Conservation (phyloP, 2,888 invertebrate species). For the Bembecia ichneumoniformis region DNA sequence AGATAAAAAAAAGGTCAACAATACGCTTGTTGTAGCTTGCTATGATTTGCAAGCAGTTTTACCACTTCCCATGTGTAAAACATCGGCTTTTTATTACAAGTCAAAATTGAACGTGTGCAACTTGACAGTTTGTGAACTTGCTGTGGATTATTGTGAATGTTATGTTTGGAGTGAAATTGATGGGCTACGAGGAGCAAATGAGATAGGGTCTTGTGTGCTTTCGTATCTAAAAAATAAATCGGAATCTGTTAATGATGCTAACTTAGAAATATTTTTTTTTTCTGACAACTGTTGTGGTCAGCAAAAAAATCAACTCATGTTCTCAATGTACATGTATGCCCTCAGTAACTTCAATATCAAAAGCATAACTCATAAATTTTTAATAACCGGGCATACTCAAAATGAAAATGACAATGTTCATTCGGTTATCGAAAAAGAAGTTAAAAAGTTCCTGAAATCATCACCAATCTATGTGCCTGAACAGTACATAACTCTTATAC, state of each 20-base stretch:
- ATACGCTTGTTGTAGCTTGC: background rate
- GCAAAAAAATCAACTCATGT: conserved; percentile 10
- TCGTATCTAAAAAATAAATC: conserved; percentile 3
- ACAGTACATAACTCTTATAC: conserved; percentile 4
- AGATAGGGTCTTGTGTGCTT: conserved; percentile 9
- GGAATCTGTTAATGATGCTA: background rate
- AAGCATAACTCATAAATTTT: conserved; percentile 2
- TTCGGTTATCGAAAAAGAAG: conserved; percentile 4
- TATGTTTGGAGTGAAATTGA: conserved; percentile 7
- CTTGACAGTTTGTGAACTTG: conserved; percentile 5
- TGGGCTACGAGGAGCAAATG: conserved; percentile 10
- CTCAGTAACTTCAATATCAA: conserved; percentile 3
- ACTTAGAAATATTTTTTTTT: conserved; percentile 4
- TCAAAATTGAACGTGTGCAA: conserved; percentile 5
- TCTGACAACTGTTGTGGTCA: conserved; percentile 10
- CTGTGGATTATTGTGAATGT: conserved; percentile 2
- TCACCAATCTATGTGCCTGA: conserved; percentile 4
- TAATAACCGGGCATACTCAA: conserved; percentile 6
- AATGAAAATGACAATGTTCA: conserved; percentile 8
- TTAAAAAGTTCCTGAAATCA: conserved; percentile 4
- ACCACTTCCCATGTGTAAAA: conserved; percentile 3
- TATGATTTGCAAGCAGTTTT: conserved; percentile 10
- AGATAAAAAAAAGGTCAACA: background rate
- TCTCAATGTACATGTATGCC: conserved; percentile 8
- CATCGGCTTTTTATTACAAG: conserved; percentile 8